Evolutionary conservation across 2,888 invertebrate species (phyloP).

Genomic region (Pristionchus exspectatus): DNA sequence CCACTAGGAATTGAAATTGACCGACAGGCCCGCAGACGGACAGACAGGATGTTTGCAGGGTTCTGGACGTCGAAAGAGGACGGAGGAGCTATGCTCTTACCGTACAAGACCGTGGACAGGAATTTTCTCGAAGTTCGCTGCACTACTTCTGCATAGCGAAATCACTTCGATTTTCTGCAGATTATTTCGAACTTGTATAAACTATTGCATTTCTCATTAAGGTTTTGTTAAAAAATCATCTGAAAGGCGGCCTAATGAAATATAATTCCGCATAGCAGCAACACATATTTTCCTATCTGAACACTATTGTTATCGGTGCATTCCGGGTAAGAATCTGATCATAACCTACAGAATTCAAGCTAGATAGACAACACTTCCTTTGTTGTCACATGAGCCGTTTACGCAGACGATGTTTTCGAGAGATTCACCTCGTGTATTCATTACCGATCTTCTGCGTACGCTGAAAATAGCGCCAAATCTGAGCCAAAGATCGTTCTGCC

Average conservation of each 20-base stretch:
- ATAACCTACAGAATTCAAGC: not conserved
- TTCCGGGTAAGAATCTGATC: no score
- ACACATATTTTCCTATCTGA: no score
- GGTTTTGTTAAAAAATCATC: no score
- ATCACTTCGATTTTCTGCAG: no score
- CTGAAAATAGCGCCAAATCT: not conserved
- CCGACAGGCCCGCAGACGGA: no score
- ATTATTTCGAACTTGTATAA: not conserved
- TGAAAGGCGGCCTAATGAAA: not conserved
- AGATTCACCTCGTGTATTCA: constrained; percentile 11
- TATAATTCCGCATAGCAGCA: not conserved
- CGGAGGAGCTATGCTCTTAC: not conserved
- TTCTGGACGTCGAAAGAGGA: constrained; percentile 4
- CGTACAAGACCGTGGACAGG: constrained; percentile 3
- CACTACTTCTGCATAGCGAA: not conserved
- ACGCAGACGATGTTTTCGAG: not conserved
- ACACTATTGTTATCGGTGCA: no score
- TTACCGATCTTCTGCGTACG: not conserved
- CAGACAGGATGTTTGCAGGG: not conserved
- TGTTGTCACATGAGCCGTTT: not conserved
- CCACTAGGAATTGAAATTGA: not conserved
- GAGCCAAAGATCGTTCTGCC: not conserved
- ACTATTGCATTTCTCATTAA: not conserved
- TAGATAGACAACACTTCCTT: not conserved
- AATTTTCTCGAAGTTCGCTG: constrained; percentile 24